Evolutionary conservation across 2,113 vertebrate genomes (phyloP), one percentile per base, ranked within the genome.

Genomic region (Aplodontia rufa): DNA sequence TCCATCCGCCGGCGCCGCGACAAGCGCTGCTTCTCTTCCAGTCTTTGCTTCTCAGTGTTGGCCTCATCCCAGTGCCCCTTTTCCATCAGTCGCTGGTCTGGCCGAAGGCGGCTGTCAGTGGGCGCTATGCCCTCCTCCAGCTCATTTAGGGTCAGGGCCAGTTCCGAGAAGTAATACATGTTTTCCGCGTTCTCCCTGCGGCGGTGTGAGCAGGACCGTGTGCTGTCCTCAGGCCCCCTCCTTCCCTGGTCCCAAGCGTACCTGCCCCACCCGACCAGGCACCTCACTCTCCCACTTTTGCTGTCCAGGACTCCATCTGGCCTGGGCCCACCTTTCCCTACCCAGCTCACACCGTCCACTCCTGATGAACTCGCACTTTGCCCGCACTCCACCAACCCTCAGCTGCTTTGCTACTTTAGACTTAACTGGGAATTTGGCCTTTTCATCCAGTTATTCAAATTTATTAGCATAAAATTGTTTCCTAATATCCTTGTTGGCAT

Each of bases 61-160:
- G 99, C 99, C 87, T 99, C 99, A 0, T 99, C 99, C 99, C 99
- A 99, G 87, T 99, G 98, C 32, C 99, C 99, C 4, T 98, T 99
- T 98, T 99, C 99, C 99, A 99, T 99, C 1, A 99, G 98, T 45
- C 99, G 97, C 98, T 99, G 99, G 98, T 99, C 99, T 0, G 99
- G 99, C 35, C 99, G 96, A 96, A 99, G 98, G 20, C 99, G 99
- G 95, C 99, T 99, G 98, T 99, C 99, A 0, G 99, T 99, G 76
- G 99, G 99, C 0, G 99, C 99, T 19, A 99, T 97, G 0, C 98
- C 98, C 0, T 99, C 99, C 93, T 99, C 99, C 0, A 96, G 97
- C 97, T 99, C 99, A 0, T 99, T 99, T 86, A 99, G 98, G n/a
- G 99, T 99, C 95, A 99, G 97, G 3, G 99, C 99, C 98, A 99